A percentile compares a stretch with the other conserved stretches of the same genome.
phyloP scores from a whole-genome alignment of 2,113 vertebrate genomes.

The Myiagra hebetior region DNA sequence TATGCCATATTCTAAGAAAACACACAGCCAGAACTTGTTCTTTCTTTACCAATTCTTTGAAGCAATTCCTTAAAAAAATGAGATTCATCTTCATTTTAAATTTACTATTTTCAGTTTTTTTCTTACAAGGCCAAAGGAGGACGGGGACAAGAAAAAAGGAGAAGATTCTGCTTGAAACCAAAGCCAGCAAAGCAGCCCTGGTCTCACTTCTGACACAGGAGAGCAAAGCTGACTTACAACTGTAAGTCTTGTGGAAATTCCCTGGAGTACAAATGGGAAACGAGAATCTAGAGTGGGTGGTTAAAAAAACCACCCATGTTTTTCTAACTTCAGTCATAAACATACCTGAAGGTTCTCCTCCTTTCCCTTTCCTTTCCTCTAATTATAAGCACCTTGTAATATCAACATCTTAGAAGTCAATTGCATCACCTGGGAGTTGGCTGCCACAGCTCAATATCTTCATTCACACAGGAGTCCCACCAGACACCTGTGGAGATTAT shows the following conservation, averaged over 20 bases:
- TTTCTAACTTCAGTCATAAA: not conserved
- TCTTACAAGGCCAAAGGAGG: not conserved
- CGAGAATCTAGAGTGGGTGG: rapidly evolving
- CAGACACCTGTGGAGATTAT: not conserved
- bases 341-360: not conserved
- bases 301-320: not conserved
- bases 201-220: not conserved
- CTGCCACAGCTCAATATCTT: not conserved
- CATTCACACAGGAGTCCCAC: not conserved
- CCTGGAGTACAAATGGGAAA: not conserved
- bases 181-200: not conserved
- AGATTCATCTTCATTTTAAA: not conserved
- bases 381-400: not conserved
- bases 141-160: not conserved
- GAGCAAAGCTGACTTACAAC: not conserved
- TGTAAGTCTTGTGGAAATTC: not conserved
- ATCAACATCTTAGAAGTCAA: not conserved
- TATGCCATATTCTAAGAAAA: not conserved
- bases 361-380: not conserved
- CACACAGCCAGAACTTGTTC: not conserved
- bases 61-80: not conserved
- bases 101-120: not conserved
- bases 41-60: not conserved
- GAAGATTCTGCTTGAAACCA: not conserved
- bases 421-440: not conserved